Conservation (phyloP, 2,113 vertebrate genomes). For the Leucopternis melanops region DNA sequence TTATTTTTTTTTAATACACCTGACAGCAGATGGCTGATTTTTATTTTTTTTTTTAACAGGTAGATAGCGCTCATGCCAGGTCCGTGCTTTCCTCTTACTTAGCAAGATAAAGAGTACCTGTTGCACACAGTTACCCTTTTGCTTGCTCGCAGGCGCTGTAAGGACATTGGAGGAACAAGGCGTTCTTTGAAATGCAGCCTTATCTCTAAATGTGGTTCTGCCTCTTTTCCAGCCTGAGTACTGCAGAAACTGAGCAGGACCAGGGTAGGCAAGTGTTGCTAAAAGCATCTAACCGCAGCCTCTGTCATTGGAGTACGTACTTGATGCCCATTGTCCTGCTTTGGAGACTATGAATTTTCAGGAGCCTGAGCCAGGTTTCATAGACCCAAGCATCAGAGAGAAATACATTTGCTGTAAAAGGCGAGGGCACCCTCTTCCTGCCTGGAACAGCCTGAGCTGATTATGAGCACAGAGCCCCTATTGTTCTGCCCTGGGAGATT, state of each 20-base stretch:
- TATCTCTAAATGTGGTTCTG: neutral
- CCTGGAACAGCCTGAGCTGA: neutral
- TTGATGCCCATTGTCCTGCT: neutral
- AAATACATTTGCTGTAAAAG: neutral
- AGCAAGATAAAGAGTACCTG: neutral
- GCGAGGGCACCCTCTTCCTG: slow-evolving; percentile 2
- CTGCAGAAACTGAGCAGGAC: neutral
- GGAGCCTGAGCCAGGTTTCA: neutral
- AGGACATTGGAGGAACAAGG: neutral
- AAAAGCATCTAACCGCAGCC: neutral
- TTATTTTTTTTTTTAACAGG: neutral
- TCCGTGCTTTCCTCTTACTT: neutral
- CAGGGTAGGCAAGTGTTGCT: neutral
- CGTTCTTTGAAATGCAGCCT: slow-evolving; percentile 8
- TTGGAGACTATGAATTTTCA: neutral
- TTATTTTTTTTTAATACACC: neutral
- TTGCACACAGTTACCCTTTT: neutral
- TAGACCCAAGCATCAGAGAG: neutral
- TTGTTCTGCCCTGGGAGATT: slow-evolving; percentile 13
- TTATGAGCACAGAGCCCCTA: neutral
- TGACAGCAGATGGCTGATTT: neutral
- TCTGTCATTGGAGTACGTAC: neutral
- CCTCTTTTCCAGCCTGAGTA: neutral
- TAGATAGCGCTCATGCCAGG: neutral
- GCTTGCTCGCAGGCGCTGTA: neutral